Base-by-base conservation (phyloP, 2,113 vertebrate species). In the Paracanthobrama guichenoti region DNA sequence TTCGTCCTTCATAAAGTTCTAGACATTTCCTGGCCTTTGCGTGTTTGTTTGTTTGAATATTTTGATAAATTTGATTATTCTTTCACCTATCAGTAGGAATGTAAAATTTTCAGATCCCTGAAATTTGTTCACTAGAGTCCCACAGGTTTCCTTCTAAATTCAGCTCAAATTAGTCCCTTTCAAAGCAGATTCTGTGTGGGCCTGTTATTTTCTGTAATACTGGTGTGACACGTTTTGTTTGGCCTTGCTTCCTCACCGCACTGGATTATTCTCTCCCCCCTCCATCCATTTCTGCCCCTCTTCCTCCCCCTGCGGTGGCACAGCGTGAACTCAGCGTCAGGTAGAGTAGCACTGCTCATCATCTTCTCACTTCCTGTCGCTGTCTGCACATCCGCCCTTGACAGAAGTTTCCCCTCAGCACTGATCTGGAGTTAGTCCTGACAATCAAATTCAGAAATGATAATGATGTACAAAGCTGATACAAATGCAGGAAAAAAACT, bases 281-380 rank as follows among this genome's bases (percentile, higher is more conserved):
- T 48, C 46, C 46, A 48, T 48, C 46, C 18, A 22, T 55, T 55
- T 60, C 44, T 84, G 11, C 44, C 66, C 42, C 62, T 39, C 48
- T 87, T 60, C 57, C 81, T 85, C 86, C 82, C 64, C 92, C 86
- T 73, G 77, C 39, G 84, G 90, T 93, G 95, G 95, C 84, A 88
- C 97, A 99, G 98, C 97, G 98, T 88, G 98, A 99, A 95, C 97
- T 99, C 96, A 99, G 96, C 94, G 98, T 99, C 96, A 99, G 98
- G 98, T 99, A 98, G 96, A 97, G 93, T 95, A 92, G 91, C 88
- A 87, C 73, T 53, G 64, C 76, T 72, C 82, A 90, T 82, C 62
- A 31, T 39, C 55, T 59, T 85, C 77, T 77, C 31, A 64, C 62
- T 22, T 0, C 20, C 64, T 42, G 35, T 57, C 53, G 44, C 64